These are phyloP conservation scores for Grallaria varia DNA, from an alignment of 2,113 vertebrate species.

Conservation along the genomic window DNA sequence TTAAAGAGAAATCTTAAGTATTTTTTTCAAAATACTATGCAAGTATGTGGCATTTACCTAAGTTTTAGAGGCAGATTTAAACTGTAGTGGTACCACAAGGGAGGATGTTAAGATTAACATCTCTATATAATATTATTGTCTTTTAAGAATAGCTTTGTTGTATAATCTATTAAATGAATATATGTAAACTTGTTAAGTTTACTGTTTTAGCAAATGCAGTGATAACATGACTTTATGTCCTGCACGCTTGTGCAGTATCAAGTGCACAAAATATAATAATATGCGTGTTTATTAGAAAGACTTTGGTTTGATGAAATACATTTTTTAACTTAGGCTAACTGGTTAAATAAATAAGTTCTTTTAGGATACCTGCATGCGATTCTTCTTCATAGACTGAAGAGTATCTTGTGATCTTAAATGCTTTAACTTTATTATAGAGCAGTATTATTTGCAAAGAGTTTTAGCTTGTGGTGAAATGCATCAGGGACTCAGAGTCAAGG, in stretches of 20 bases:
- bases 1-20: neutral
- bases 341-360: neutral
- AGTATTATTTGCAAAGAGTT: neutral
- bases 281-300: neutral
- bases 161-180: neutral
- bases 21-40: neutral
- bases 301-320: neutral
- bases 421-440: neutral
- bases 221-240: neutral
- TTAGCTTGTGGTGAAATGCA: neutral
- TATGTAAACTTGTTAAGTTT: neutral
- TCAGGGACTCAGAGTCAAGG: neutral
- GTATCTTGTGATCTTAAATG: neutral
- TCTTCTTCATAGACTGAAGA: neutral
- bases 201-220: neutral
- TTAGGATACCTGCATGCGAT: rapidly evolving
- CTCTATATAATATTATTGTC: neutral
- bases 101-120: neutral
- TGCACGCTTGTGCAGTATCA: neutral
- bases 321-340: neutral
- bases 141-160: neutral
- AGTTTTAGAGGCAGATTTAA: neutral
- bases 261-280: neutral
- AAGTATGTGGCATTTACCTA: neutral
- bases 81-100: neutral